Conservation (phyloP, 2,888 invertebrate species). For the Proisotoma minuta region DNA sequence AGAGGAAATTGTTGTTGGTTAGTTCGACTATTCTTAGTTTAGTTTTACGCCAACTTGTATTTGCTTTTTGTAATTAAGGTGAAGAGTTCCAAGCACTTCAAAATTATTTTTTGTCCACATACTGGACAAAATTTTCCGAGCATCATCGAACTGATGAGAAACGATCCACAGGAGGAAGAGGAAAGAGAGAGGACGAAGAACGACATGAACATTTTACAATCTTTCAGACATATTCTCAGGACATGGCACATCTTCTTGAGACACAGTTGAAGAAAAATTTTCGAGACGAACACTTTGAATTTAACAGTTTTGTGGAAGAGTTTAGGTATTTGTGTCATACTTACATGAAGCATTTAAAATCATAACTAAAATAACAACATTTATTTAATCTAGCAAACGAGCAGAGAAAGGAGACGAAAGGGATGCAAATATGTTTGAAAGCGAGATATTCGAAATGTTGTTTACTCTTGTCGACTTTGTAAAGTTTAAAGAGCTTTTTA, state of each 20-base stretch:
- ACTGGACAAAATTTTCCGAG: slow-evolving; percentile 28
- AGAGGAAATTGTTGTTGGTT: slow-evolving; percentile 32
- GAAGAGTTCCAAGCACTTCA: slow-evolving; percentile 31
- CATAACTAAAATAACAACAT: background rate
- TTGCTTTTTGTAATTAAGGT: background rate
- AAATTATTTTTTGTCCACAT: slow-evolving; percentile 29
- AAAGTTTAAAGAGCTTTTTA: slow-evolving; percentile 36
- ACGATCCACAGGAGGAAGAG: too few species aligned
- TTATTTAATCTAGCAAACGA: background rate
- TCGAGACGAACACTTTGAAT: slow-evolving; percentile 20
- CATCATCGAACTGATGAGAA: background rate
- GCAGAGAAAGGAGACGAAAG: background rate
- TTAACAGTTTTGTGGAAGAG: slow-evolving; percentile 10
- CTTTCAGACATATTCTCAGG: slow-evolving; percentile 34
- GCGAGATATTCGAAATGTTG: slow-evolving; percentile 20
- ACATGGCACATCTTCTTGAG: slow-evolving; percentile 34
- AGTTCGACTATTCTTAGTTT: background rate
- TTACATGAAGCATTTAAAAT: background rate
- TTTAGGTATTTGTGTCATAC: slow-evolving; percentile 10
- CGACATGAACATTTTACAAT: slow-evolving; percentile 32
- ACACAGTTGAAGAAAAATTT: slow-evolving; percentile 26
- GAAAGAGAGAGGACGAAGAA: background rate
- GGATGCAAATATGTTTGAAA: slow-evolving; percentile 3
- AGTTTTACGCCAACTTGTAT: background rate
- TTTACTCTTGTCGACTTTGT: slow-evolving; percentile 32